Base-by-base conservation (phyloP, 2,888 invertebrate species). In the Venusia cambrica region DNA sequence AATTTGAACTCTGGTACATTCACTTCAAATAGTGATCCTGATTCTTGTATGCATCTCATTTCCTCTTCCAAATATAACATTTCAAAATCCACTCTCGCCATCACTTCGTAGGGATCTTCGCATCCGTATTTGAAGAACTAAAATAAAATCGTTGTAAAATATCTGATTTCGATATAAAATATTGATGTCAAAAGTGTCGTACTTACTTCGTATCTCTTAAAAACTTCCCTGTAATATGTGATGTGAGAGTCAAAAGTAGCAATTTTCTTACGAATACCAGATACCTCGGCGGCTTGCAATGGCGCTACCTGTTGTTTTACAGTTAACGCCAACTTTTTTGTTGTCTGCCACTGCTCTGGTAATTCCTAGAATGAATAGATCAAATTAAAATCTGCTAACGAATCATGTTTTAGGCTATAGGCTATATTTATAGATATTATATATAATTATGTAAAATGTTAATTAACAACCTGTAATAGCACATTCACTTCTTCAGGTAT, bases 281-380 rank as follows among this genome's bases (percentile, higher is more conserved):
- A 92, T 2, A 98, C 97, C 88, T 98, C 98, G 4, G 94, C 92
- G 13, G 98, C 97, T 87, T 98, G 97, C 17, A 98, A 75, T 0
- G 98, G 98, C 3, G 97, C 97, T 11, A 98, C 97, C 76, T 96
- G 95, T 70, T 97, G 97, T 68, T 97, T 97, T 2, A 97, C 94
- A 16, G 94, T 95, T 9, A 94, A 80, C 0, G 97, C 96, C 37
- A 97, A 90, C 79, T 97, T 98, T 73, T 98, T 98, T 0, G 97
- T 97, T 51, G 96, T 94, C 55, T 92, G 93, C 98, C 98, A 98
- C 74, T 97, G 96, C 65, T 97, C 97, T 5, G 98, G 98, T 32
- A 98, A 76, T 77, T 98, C 97, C 90, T 96, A 87, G 9, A 65
- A 54, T 32, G 40, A 8, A 31, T 28, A n/a, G n/a, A n/a, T n/a